Base-by-base conservation (phyloP, 2,888 invertebrate genomes). In the Tachystola acroxantha region DNA sequence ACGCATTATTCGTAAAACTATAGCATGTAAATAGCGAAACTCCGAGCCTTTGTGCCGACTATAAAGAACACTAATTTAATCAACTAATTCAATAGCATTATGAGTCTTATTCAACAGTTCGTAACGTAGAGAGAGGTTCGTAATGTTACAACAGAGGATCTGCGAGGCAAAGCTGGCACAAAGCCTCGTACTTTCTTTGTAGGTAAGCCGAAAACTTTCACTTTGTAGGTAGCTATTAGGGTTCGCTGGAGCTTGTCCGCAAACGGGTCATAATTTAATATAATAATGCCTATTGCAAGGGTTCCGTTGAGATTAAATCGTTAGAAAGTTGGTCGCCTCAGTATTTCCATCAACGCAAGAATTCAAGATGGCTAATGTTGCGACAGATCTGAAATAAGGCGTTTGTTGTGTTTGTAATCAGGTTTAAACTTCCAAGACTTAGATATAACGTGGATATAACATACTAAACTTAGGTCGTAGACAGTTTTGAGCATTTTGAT, bases 211-310 rank as follows among this genome's bases (percentile, higher is more conserved):
- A 24, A 20, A 42, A 69, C 71, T 74, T 71, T 76, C 71, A 63
- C 73, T 64, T n/a, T 32, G 42, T 39, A 57, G 48, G 53, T 54
- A 54, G 54, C 55, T 44, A 65, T 69, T 66, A 54, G 60, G 40
- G 54, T 38, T 57, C 62, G 53, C 61, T 60, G 58, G 53, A 44
- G 65, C 64, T 47, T 62, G 54, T 56, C 67, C 57, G 48, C 58
- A 55, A 55, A 51, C 47, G 48, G 45, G 53, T 48, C 33, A 59
- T 63, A 64, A 70, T 67, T 62, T 56, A 55, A 57, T 53, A 53
- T 57, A 64, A 62, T 69, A 59, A 61, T 50, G 53, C 47, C 45
- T 47, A 52, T 55, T 41, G 40, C 22, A 43, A 55, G 48, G 57
- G 50, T 42, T 50, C 41, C 44, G 45, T 49, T 53, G 50, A 54